phyloP scores from a whole-genome alignment of 2,797 vertebrate genomes.

The Spinibarbus caldwelli region DNA sequence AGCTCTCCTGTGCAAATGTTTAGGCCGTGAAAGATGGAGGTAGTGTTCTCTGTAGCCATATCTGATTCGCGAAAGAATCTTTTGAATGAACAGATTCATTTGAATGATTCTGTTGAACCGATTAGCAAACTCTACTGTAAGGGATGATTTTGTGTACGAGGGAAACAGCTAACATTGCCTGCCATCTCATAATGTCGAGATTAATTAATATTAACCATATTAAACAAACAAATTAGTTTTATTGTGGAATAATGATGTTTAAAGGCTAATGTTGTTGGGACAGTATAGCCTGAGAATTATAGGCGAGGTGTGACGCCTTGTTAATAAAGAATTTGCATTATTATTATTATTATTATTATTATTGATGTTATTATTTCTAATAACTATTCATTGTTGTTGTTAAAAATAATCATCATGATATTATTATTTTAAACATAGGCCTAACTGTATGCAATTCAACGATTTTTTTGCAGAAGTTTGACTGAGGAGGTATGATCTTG shows the following conservation, averaged over 20 bases:
- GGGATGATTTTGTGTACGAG: background rate
- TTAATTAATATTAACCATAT: background rate
- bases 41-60: too few species aligned
- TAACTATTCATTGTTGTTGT: background rate
- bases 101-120: background rate
- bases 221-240: too few species aligned
- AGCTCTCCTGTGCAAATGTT: background rate
- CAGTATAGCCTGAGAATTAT: background rate
- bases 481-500: background rate
- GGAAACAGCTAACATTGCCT: background rate
- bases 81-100: conserved; percentile 2
- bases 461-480: background rate
- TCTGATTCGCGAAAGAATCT: background rate
- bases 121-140: background rate
- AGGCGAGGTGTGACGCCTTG: background rate
- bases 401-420: background rate
- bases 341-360: too few species aligned
- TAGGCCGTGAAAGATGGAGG: background rate
- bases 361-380: background rate
- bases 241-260: background rate
- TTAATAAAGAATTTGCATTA: background rate
- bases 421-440: too few species aligned
- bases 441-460: too few species aligned
- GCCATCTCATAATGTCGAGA: background rate
- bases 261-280: background rate